Conservation (phyloP, 1,140 invertebrate species). For the Pantala flavescens region DNA sequence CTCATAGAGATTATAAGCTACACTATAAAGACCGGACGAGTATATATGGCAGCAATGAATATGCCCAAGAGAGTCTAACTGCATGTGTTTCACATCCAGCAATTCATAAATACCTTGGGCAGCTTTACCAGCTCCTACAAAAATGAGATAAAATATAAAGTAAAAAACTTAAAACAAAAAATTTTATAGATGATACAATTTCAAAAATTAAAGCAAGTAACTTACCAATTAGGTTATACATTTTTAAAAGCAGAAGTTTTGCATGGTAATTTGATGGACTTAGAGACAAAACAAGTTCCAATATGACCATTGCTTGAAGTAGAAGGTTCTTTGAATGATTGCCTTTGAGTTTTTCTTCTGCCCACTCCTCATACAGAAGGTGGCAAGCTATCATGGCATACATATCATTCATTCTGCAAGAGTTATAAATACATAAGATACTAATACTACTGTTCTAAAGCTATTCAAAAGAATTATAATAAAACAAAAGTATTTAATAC, state of each 20-base stretch:
- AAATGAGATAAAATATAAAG: slow-evolving; percentile 15
- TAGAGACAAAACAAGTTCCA: slow-evolving; percentile 56
- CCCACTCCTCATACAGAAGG: slow-evolving; percentile 58
- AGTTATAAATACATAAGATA: not conserved
- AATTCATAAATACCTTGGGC: slow-evolving; percentile 53
- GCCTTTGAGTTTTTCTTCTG: slow-evolving; percentile 43
- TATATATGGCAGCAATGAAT: slow-evolving; percentile 62
- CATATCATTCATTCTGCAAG: slow-evolving; percentile 41
- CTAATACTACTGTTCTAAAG: not conserved
- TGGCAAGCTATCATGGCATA: slow-evolving; percentile 69
- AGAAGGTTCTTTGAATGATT: slow-evolving; percentile 33
- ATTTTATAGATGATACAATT: not conserved
- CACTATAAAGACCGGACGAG: slow-evolving; percentile 52
- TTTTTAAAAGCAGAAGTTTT: slow-evolving; percentile 35
- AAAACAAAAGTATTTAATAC: too few relatives aligned
- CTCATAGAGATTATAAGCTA: slow-evolving; percentile 52
- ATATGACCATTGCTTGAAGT: slow-evolving; percentile 49
- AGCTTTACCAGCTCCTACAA: slow-evolving; percentile 51
- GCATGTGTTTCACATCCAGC: slow-evolving; percentile 88
- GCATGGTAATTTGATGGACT: slow-evolving; percentile 69
- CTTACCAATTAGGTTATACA: slow-evolving; percentile 19
- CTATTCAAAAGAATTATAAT: too few relatives aligned
- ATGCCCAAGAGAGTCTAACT: slow-evolving; percentile 83
- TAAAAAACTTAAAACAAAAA: not conserved
- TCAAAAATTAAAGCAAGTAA: not conserved